Evolutionary conservation across 1,140 invertebrate genomes (phyloP).

Genomic region (Drosophila subobscura): DNA sequence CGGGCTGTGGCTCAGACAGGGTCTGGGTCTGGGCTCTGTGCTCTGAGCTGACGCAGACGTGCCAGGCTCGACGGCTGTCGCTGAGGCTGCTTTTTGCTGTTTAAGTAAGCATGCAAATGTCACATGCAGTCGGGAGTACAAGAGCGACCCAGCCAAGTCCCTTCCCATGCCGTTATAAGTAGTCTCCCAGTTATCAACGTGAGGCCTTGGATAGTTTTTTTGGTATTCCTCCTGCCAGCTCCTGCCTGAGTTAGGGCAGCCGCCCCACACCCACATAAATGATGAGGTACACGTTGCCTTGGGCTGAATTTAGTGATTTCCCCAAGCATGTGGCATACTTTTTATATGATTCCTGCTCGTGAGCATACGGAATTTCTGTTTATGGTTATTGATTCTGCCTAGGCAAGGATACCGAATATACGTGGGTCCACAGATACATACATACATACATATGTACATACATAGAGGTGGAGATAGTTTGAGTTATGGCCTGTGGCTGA

Average conservation of each 20-base stretch:
- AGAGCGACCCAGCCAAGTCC: background rate
- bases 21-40: conserved; percentile 28
- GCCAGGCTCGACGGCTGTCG: conserved; percentile 39
- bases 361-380: conserved; percentile 63
- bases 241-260: background rate
- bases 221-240: conserved; percentile 8
- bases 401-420: background rate
- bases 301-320: conserved; percentile 76
- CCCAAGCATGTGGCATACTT: conserved; percentile 78
- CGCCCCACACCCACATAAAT: conserved; percentile 50
- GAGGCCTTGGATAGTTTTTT: conserved; percentile 35
- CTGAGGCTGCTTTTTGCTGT: conserved; percentile 67
- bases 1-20: conserved; percentile 2
- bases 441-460: too few relatives aligned
- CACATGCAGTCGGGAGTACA: conserved; percentile 58
- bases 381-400: conserved; percentile 73
- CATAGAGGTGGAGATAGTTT: conserved; percentile 48
- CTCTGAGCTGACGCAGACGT: conserved; percentile 66
- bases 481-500: conserved; percentile 57
- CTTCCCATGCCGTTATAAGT: conserved; percentile 54
- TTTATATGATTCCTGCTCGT: conserved; percentile 60
- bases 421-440: too few relatives aligned
- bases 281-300: conserved; percentile 62
- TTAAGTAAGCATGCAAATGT: conserved; percentile 82
- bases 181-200: conserved; percentile 74